Evolutionary conservation across 2,888 invertebrate species (phyloP).

Genomic region (Plagiodera versicolora): DNA sequence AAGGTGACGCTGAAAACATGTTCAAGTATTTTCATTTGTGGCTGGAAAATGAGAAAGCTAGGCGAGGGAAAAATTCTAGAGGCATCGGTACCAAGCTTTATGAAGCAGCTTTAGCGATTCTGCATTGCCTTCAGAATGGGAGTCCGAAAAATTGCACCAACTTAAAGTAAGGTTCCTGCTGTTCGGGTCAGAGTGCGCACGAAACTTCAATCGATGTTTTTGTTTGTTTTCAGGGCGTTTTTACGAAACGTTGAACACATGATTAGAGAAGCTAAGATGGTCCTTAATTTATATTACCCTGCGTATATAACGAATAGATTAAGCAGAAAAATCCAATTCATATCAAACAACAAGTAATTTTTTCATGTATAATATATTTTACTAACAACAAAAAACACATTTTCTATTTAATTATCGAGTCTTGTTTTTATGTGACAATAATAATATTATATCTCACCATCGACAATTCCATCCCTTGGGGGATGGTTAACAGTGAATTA

Average conservation of each 20-base stretch:
- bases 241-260: slow-evolving; percentile 44
- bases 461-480: neutral
- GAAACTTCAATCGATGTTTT: too few relatives aligned
- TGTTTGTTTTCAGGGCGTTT: slow-evolving; percentile 40
- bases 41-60: slow-evolving; percentile 45
- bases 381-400: slow-evolving; percentile 23
- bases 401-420: slow-evolving; percentile 9
- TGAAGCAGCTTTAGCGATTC: slow-evolving; percentile 45
- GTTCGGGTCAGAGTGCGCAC: too few relatives aligned
- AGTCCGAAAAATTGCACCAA: slow-evolving; percentile 44
- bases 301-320: slow-evolving; percentile 44
- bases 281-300: slow-evolving; percentile 47
- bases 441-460: neutral
- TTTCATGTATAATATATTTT: slow-evolving; percentile 33
- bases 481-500: too few relatives aligned
- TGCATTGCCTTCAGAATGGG: slow-evolving; percentile 43
- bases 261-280: slow-evolving; percentile 45
- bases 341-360: slow-evolving; percentile 45
- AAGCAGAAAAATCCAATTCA: slow-evolving; percentile 46
- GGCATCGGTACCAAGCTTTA: slow-evolving; percentile 45
- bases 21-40: slow-evolving; percentile 47
- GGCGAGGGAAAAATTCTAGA: slow-evolving; percentile 42
- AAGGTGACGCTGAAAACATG: slow-evolving; percentile 45
- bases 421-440: slow-evolving; percentile 1
- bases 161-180: slow-evolving; percentile 44